A percentile compares a stretch with the other conserved stretches of the same genome.
Conservation (phyloP, 2,113 vertebrate genomes). For the Dasyprocta punctata region DNA sequence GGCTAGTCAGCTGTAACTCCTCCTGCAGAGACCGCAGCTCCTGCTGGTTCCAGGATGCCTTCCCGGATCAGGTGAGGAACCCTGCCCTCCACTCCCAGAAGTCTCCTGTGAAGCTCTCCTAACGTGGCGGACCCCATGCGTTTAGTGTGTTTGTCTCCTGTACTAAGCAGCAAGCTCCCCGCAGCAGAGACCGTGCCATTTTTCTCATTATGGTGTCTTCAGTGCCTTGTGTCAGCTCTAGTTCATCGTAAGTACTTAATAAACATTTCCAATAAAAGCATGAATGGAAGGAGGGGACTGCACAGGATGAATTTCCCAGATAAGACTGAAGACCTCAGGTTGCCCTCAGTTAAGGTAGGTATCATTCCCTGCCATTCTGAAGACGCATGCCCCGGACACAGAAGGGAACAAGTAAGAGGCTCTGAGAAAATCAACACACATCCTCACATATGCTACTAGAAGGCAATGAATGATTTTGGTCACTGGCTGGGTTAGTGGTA, state of each 20-base stretch:
- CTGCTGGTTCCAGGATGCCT: background rate
- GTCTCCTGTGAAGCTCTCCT: background rate
- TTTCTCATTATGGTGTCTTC: background rate
- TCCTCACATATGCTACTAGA: background rate
- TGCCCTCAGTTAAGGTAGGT: background rate
- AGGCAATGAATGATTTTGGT: background rate
- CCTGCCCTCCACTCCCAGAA: background rate
- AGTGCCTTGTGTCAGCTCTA: background rate
- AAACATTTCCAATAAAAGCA: constrained; percentile 35
- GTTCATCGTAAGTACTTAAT: background rate
- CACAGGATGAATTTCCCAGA: background rate
- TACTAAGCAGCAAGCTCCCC: background rate
- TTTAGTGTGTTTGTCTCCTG: background rate
- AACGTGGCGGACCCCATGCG: too few species aligned
- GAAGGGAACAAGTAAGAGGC: background rate
- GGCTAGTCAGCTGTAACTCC: background rate
- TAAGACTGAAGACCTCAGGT: background rate
- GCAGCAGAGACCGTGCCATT: background rate
- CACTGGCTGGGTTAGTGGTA: background rate
- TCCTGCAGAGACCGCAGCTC: background rate
- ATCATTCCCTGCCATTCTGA: background rate
- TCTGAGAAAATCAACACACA: background rate
- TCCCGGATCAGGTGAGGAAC: background rate
- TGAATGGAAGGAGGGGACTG: background rate
- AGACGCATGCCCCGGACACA: background rate